Conservation (phyloP, 2,797 vertebrate genomes). For the Sebastes minor region DNA sequence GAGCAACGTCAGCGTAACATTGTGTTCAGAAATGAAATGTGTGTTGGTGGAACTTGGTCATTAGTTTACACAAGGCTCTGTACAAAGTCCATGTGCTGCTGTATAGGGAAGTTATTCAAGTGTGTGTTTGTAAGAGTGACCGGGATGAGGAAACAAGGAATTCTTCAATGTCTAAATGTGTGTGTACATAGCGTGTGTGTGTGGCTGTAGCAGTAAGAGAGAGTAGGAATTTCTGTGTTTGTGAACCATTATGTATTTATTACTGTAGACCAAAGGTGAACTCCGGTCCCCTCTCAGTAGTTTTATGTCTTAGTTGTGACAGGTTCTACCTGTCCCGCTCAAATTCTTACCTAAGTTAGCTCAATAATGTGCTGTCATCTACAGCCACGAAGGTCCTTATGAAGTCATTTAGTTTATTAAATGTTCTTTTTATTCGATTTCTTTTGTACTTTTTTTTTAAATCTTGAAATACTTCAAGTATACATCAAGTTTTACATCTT, state of each 20-base stretch:
- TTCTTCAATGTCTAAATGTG: background rate
- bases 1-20: background rate
- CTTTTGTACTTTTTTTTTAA: background rate
- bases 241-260: slow-evolving; percentile 1
- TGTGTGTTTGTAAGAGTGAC: background rate
- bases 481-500: background rate
- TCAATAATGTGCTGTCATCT: background rate
- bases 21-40: slow-evolving; percentile 12
- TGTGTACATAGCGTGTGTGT: background rate
- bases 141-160: background rate
- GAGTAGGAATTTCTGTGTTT: background rate
- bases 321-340: background rate
- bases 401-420: background rate
- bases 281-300: background rate
- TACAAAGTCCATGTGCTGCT: slow-evolving; percentile 1
- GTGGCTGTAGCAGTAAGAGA: background rate
- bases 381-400: background rate
- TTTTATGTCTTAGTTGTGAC: background rate
- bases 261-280: slow-evolving; percentile 2
- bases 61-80: background rate
- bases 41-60: slow-evolving; percentile 15
- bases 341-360: background rate
- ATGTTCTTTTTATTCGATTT: background rate
- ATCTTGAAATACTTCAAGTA: background rate
- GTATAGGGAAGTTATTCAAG: background rate